These are phyloP conservation scores for Stichodactyla helianthus DNA, from an alignment of 64 coral and sea anemone genomes.

Conservation along the genomic window DNA sequence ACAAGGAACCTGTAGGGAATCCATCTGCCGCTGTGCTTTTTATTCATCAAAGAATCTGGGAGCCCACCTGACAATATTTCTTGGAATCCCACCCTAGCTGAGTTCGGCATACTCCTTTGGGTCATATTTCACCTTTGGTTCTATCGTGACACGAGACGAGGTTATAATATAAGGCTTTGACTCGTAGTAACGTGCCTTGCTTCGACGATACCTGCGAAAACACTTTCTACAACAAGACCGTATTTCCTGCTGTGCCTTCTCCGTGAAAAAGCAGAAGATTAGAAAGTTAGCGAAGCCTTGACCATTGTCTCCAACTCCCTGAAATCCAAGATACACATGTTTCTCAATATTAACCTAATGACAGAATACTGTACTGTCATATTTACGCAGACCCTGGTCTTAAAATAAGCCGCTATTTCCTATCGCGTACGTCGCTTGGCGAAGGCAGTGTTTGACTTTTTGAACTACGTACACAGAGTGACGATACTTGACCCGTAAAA, in stretches of 20 bases:
- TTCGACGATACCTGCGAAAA: not conserved
- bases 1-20: no score
- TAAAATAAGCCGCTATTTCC: no score
- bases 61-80: no score
- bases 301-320: slow-evolving; percentile 76
- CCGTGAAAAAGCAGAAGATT: slow-evolving; percentile 67
- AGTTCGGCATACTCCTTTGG: not conserved
- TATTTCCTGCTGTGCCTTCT: slow-evolving; percentile 5
- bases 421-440: no score
- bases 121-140: not conserved
- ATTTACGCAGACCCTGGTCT: no score
- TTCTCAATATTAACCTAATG: not conserved
- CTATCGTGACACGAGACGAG: not conserved
- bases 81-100: not conserved
- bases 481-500: no score
- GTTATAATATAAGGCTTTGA: not conserved
- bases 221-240: not conserved
- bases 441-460: no score
- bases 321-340: slow-evolving; percentile 8
- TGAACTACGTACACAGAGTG: no score
- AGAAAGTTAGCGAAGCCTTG: slow-evolving; percentile 80
- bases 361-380: no score
- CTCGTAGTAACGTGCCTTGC: not conserved
- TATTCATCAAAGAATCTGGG: no score
- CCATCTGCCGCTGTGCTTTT: no score